A percentile compares a stretch with the other conserved stretches of the same genome.
Conservation (phyloP, 2,888 invertebrate genomes). For the Tenthredo livida region DNA sequence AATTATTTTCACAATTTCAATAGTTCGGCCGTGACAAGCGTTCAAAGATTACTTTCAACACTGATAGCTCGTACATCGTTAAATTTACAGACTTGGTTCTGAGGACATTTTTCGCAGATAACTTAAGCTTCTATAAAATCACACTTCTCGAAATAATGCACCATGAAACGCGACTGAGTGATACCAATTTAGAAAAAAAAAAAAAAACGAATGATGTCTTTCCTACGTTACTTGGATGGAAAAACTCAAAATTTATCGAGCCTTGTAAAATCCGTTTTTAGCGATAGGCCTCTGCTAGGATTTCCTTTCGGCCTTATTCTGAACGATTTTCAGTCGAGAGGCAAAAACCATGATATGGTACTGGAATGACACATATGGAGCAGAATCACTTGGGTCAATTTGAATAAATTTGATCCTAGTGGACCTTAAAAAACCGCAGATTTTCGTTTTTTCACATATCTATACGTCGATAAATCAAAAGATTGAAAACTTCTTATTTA, state of each 20-base stretch:
- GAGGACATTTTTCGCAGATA: no score
- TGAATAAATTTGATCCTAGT: no score
- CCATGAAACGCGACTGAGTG: neutral
- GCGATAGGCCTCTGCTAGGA: no score
- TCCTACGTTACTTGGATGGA: no score
- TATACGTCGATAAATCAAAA: neutral
- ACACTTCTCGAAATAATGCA: neutral
- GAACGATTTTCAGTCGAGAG: neutral
- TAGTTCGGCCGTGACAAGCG: neutral
- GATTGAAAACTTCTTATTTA: neutral
- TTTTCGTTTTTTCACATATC: no score
- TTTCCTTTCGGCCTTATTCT: neutral
- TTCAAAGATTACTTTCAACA: neutral
- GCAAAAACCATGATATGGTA: neutral
- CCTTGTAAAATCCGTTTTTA: neutral
- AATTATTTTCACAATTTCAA: neutral
- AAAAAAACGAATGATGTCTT: neutral
- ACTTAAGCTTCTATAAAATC: no score
- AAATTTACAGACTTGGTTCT: no score
- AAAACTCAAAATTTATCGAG: no score
- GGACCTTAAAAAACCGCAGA: no score
- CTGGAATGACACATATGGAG: neutral
- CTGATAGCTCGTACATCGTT: no score
- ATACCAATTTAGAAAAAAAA: neutral
- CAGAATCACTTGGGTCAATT: no score